Evolutionary conservation across 2,888 invertebrate genomes (phyloP), one percentile per base, ranked within the genome.

Genomic region (Dioctria linearis): DNA sequence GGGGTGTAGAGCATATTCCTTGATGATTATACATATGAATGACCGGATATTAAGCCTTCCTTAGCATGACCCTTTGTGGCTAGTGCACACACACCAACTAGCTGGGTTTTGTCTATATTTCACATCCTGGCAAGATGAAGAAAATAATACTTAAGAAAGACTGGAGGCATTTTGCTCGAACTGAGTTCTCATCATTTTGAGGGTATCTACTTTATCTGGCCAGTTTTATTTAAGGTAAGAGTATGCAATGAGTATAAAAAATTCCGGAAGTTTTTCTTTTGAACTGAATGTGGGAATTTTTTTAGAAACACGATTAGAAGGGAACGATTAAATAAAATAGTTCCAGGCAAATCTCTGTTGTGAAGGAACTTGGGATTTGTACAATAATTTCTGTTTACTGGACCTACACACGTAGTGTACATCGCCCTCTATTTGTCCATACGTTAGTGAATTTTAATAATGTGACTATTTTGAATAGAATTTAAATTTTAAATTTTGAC

Each of bases 31-130:
- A 63, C 61, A 66, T 78, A 78, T 66, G 78, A 78, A 78, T 78
- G 78, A 78, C 78, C 78, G 78, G 78, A 78, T 78, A 78, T 78
- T 78, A 78, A 78, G 66, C 66, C 78, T 78, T 78, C 78, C 51
- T 54, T 49, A 49, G 51, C 13, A 49, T 78, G 63, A 65, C 65
- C 65, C 63, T 71, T 78, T 78, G 57, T 57, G 9, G 66, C 37
- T 25, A 57, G 39, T 73, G 25, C 25, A 73, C 57, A 42, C 57
- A 73, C n/a, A 59, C 73, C 73, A 13, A 42, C 73, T 57, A 73
- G 40, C 54, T 73, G 73, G n/a, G 13, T 3, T 43, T 25, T 25
- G 25, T 13, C n/a, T 75, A 25, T 61, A 61, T 59, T 51, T 57
- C 59, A 75, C 42, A 75, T 65, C 65, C 65, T 65, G 63, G 49